Evolutionary conservation across 2,797 vertebrate genomes (phyloP).

Genomic region (Paguma larvata): DNA sequence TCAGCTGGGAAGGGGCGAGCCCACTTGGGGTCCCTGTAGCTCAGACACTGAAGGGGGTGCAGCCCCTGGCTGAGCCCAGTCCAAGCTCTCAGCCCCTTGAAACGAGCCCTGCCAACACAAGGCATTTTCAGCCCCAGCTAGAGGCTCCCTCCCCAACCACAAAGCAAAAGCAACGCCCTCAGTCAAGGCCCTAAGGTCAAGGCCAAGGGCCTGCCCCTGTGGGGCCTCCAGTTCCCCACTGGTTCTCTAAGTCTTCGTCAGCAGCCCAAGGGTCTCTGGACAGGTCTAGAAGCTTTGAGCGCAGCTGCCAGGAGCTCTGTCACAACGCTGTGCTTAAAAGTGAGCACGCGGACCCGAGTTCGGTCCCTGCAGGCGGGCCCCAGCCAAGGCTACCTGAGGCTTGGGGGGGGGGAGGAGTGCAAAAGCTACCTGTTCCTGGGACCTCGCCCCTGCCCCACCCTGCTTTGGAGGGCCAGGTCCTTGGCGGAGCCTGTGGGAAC

Average conservation of each 20-base stretch:
- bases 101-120: background rate
- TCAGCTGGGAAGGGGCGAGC: background rate
- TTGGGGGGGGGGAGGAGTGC: too few relatives aligned
- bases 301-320: background rate
- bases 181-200: background rate
- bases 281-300: background rate
- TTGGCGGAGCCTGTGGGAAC: background rate
- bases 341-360: background rate
- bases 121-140: background rate
- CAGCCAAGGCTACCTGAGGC: background rate
- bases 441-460: background rate
- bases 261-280: background rate
- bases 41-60: background rate
- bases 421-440: too few relatives aligned
- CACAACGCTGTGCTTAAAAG: too few relatives aligned
- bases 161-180: background rate
- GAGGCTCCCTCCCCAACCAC: background rate
- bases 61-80: background rate
- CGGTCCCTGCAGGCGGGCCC: background rate
- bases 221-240: background rate
- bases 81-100: background rate
- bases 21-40: background rate
- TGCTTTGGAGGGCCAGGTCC: fast-evolving
- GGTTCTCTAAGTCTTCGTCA: background rate
- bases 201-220: background rate